Percentiles rank a stretch among this genome's conserved stretches.
Evolutionary conservation across 2,797 vertebrate species (phyloP).

Genomic region (Streptopelia turtur): DNA sequence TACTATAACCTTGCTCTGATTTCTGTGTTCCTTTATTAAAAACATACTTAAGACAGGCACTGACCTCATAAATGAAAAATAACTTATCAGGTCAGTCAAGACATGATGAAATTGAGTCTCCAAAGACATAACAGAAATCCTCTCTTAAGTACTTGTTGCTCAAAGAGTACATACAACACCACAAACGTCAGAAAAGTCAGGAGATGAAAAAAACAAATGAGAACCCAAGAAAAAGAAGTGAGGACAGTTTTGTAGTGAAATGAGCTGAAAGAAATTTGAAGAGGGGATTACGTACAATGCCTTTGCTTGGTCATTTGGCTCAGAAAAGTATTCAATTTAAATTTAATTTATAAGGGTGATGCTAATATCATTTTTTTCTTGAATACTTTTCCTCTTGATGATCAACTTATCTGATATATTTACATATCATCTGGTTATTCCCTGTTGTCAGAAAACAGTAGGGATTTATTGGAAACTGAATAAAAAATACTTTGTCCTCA

Average conservation of each 20-base stretch:
- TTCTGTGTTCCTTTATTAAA: background rate
- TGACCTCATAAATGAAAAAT: background rate
- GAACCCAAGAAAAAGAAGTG: background rate
- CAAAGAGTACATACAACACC: background rate
- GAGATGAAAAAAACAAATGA: background rate
- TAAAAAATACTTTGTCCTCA: background rate
- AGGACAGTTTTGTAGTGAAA: background rate
- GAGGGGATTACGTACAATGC: background rate
- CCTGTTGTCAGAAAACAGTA: background rate
- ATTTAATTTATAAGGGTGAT: background rate
- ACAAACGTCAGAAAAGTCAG: background rate
- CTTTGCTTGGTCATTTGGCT: background rate
- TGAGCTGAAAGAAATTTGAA: background rate
- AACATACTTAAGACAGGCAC: background rate
- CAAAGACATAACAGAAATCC: background rate
- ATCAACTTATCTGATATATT: background rate
- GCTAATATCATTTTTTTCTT: background rate
- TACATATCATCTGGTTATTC: background rate
- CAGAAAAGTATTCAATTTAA: background rate
- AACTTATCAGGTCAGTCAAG: background rate
- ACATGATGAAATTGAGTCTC: background rate
- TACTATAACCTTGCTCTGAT: background rate
- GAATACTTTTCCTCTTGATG: background rate
- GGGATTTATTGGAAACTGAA: background rate
- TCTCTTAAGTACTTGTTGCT: background rate